These are phyloP conservation scores for Horisme vitalbata DNA, from an alignment of 2,888 invertebrate genomes.

Conservation along the genomic window DNA sequence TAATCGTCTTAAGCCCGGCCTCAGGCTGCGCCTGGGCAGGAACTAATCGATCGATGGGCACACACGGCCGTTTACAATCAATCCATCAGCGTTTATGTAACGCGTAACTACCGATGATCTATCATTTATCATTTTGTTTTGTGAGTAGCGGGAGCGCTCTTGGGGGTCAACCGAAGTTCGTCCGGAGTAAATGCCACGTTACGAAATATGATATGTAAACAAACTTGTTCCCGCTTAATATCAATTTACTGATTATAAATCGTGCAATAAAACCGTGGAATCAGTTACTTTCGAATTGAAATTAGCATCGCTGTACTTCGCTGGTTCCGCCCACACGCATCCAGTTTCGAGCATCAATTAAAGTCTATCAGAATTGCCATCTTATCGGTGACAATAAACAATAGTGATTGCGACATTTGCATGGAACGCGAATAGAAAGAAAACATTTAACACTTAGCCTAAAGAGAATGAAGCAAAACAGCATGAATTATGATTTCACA, in stretches of 20 bases:
- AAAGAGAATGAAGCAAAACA: constrained; percentile 65
- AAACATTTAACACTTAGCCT: constrained; percentile 69
- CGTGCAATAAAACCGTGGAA: constrained; percentile 16
- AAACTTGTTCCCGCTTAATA: constrained; percentile 52
- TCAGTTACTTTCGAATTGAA: constrained; percentile 24
- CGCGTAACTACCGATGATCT: constrained; percentile 76
- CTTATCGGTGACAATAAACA: constrained; percentile 63
- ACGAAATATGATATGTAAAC: constrained; percentile 66
- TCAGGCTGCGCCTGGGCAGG: constrained; percentile 60
- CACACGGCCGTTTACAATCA: constrained; percentile 76
- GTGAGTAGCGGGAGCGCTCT: constrained; percentile 71
- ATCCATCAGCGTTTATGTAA: constrained; percentile 81
- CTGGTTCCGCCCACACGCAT: constrained; percentile 18
- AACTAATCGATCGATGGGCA: constrained; percentile 78
- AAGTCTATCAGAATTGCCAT: constrained; percentile 54
- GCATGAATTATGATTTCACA: constrained; percentile 79
- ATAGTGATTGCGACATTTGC: constrained; percentile 63
- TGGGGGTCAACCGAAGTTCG: constrained; percentile 66
- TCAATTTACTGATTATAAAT: constrained; percentile 37
- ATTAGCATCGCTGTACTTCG: constrained; percentile 19
- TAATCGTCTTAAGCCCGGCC: constrained; percentile 70
- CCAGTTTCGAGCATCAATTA: constrained; percentile 46
- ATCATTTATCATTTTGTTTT: constrained; percentile 80
- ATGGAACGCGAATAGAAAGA: constrained; percentile 61
- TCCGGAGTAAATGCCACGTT: constrained; percentile 59